Evolutionary conservation across 2,113 vertebrate genomes (phyloP), one percentile per base, ranked within the genome.

Genomic region (Labeo catla): DNA sequence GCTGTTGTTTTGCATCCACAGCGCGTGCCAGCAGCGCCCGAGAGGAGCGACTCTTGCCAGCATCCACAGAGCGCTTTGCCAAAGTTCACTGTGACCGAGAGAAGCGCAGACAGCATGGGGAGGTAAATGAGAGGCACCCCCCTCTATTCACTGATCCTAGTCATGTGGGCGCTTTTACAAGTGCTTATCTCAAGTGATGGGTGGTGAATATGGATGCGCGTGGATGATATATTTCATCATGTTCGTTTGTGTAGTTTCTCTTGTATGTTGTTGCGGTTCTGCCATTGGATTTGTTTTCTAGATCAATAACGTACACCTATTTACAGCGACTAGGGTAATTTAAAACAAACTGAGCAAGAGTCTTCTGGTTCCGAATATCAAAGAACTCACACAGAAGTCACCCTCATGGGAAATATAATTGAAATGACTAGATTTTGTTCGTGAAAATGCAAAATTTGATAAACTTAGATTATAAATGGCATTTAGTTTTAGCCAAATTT

Each of bases 11-110:
- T 83, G 87, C 91, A 39, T 86, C 86, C 90, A 81, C 86, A 86
- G 45, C n/a, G 80, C 89, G 85, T 93, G 92, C 90, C 88, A 90
- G 57, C 87, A 87, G 85, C 81, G 85, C 49, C 34, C 54, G 57
- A 86, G 84, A 82, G 72, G 77, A 86, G 59, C 36, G 89, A 86
- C 89, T 89, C 89, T 63, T 77, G 45, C 65, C 54, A 82, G 83
- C 87, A 74, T 72, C 87, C 86, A 84, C 73, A 39, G 47, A 28
- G 77, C 57, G 85, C 68, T 45, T 81, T 43, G 59, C 81, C 83
- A 74, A 86, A 80, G 76, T 87, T 80, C 76, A 54, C 66, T n/a
- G 49, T 57, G 68, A 47, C 52, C 68, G 80, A 28, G 83, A 78
- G 88, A 47, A 73, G 72, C 52, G 61, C 72, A 12, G 72, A 16